phyloP scores from a whole-genome alignment of 2,797 vertebrate species.

The Macrochelys suwanniensis region DNA sequence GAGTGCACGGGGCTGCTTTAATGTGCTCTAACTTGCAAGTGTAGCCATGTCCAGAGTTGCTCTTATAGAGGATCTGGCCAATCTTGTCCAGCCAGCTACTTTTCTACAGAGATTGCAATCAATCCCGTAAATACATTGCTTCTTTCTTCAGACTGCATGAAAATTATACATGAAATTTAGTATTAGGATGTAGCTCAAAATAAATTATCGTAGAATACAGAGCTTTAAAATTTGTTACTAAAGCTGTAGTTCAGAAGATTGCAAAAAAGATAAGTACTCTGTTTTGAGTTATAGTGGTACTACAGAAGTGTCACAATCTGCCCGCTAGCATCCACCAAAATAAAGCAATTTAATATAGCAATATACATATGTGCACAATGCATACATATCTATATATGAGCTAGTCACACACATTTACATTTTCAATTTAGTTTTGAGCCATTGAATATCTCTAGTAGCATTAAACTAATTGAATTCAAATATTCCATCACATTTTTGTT shows the following conservation, averaged over 20 bases:
- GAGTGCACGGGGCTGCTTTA: too few species aligned
- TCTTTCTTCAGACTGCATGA: background rate
- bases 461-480: background rate
- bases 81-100: rapidly evolving
- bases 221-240: background rate
- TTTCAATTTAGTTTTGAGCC: background rate
- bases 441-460: background rate
- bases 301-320: background rate
- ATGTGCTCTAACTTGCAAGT: too few species aligned
- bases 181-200: background rate
- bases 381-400: background rate
- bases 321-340: background rate
- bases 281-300: too few species aligned
- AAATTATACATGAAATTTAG: slow-evolving; percentile 25
- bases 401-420: rapidly evolving
- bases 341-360: background rate
- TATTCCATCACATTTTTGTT: background rate
- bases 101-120: background rate
- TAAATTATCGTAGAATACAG: rapidly evolving
- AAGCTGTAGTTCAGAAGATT: background rate
- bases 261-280: background rate
- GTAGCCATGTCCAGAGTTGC: too few species aligned
- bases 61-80: background rate
- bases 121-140: background rate
- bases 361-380: background rate